Conservation (phyloP, 2,888 invertebrate genomes). For the Heliconius aoede region DNA sequence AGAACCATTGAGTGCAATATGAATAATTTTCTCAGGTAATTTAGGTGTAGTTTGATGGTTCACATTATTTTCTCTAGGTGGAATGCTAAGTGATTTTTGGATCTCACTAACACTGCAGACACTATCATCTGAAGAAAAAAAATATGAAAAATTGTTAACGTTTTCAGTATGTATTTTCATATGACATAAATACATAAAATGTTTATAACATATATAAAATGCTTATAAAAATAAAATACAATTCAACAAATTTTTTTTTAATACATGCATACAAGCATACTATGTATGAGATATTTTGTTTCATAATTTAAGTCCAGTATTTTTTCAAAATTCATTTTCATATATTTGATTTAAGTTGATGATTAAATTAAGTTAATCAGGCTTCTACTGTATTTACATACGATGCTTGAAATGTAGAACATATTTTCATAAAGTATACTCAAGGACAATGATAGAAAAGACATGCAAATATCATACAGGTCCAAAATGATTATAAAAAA, state of each 20-base stretch:
- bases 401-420: too few relatives aligned
- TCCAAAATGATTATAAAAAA: background rate
- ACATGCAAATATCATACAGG: background rate
- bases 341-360: too few relatives aligned
- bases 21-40: constrained; percentile 69
- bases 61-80: constrained; percentile 66
- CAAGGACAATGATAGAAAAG: background rate
- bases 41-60: constrained; percentile 66
- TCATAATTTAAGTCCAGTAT: too few relatives aligned
- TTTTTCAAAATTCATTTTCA: too few relatives aligned
- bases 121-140: constrained; percentile 79
- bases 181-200: too few relatives aligned
- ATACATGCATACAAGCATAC: too few relatives aligned
- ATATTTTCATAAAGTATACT: background rate
- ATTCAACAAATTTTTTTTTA: background rate
- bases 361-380: too few relatives aligned
- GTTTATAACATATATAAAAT: background rate
- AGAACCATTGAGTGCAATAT: constrained; percentile 74
- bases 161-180: background rate
- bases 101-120: constrained; percentile 71
- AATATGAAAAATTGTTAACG: constrained; percentile 43
- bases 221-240: background rate
- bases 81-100: constrained; percentile 70
- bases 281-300: too few relatives aligned
- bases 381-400: too few relatives aligned